phyloP scores from a whole-genome alignment of 2,113 vertebrate genomes.

The Grallaria varia region DNA sequence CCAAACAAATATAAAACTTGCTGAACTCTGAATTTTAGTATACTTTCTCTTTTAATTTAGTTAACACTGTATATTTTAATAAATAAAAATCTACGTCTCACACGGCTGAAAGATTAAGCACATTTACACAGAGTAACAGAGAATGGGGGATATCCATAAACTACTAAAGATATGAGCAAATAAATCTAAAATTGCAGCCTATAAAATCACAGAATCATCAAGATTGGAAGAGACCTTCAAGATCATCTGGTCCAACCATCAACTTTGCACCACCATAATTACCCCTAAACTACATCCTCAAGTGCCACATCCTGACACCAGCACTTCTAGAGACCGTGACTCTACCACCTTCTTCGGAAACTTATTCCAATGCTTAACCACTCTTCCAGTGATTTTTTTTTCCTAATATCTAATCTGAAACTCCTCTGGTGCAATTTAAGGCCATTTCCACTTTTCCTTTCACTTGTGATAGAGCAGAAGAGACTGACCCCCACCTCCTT shows the following conservation, averaged over 20 bases:
- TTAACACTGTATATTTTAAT: neutral
- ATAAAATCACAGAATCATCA: neutral
- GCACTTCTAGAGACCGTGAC: neutral
- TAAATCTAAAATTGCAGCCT: neutral
- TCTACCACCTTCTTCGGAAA: neutral
- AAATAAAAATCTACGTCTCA: neutral
- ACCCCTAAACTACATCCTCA: neutral
- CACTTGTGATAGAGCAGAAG: neutral
- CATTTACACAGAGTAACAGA: neutral
- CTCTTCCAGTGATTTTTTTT: neutral
- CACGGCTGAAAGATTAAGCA: neutral
- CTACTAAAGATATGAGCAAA: neutral
- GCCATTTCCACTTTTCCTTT: neutral
- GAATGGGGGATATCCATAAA: neutral
- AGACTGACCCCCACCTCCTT: rapidly evolving
- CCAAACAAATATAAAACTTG: neutral
- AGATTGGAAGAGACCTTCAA: neutral
- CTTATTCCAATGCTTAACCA: neutral
- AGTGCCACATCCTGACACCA: neutral
- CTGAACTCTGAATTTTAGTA: neutral
- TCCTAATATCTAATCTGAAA: neutral
- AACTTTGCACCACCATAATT: neutral
- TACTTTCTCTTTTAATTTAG: neutral
- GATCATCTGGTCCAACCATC: neutral
- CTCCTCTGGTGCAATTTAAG: neutral